These are phyloP conservation scores for Cantharis rustica DNA, from an alignment of 2,888 invertebrate genomes.

Conservation along the genomic window DNA sequence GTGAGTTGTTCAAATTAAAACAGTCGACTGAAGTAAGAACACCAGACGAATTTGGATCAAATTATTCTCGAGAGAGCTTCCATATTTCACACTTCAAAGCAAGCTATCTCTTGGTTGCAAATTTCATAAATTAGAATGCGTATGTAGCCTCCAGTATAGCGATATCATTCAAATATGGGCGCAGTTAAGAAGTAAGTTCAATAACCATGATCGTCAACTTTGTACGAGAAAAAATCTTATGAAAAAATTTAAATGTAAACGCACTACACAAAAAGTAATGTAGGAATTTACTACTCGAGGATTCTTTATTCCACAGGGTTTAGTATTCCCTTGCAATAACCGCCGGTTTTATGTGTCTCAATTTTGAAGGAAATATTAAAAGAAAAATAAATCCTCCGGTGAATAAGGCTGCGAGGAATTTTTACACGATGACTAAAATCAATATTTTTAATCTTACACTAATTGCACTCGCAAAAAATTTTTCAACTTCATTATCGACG, in stretches of 20 bases:
- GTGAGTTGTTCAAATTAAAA: not conserved
- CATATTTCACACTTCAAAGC: not conserved
- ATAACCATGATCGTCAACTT: not conserved
- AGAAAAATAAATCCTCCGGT: not conserved
- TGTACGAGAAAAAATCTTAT: not conserved
- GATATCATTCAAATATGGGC: not conserved
- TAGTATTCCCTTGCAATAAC: not conserved
- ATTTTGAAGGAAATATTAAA: not conserved
- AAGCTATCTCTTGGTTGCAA: not conserved
- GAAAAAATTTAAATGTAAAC: not conserved
- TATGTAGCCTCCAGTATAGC: not conserved
- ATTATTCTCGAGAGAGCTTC: not conserved
- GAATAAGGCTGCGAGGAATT: not conserved
- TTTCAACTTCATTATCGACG: not conserved
- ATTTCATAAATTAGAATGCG: not conserved
- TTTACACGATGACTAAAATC: not conserved
- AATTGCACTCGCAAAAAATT: not conserved
- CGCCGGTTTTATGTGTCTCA: not conserved
- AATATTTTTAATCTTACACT: not conserved
- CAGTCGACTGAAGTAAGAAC: not conserved
- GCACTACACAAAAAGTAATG: not conserved
- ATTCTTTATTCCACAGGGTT: not conserved
- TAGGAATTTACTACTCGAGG: not conserved
- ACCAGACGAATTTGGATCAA: not conserved
- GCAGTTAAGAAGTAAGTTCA: not conserved